Percentiles rank a stretch among this genome's conserved stretches.
Evolutionary conservation across 2,888 invertebrate genomes (phyloP).

Genomic region (Dicycla oo): DNA sequence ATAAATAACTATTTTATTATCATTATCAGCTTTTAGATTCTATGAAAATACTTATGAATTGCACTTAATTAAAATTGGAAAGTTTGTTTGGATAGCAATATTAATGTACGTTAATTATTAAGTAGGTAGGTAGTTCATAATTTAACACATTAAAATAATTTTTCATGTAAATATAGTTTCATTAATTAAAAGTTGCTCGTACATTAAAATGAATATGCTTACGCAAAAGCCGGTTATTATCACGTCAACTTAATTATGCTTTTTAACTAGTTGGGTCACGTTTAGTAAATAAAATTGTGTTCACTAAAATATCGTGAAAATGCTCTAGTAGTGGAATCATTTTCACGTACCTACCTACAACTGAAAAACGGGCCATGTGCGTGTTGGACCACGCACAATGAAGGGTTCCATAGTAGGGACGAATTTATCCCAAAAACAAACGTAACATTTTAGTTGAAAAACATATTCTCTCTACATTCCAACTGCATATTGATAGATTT

Average conservation of each 20-base stretch:
- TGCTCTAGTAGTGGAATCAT: neutral
- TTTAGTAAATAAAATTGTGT: neutral
- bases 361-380: too few species aligned
- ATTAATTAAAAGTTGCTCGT: constrained; percentile 1
- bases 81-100: constrained; percentile 1
- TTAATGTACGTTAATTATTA: neutral
- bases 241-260: neutral
- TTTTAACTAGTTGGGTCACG: constrained; percentile 2
- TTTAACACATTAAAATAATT: neutral
- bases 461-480: too few species aligned
- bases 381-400: too few species aligned
- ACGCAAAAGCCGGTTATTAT: neutral
- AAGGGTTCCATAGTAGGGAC: too few species aligned
- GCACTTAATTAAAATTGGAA: neutral
- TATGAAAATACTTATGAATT: neutral
- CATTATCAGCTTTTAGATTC: too few species aligned
- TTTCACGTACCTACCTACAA: too few species aligned
- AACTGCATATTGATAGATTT: too few species aligned
- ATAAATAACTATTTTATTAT: too few species aligned
- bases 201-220: constrained; percentile 18
- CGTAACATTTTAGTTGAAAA: too few species aligned
- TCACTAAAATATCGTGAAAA: constrained; percentile 1
- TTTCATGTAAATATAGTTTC: neutral
- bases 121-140: neutral
- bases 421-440: too few species aligned